Percentiles rank a stretch among this genome's conserved stretches.
These are phyloP conservation scores for Agriopis aurantiaria DNA, from an alignment of 2,888 invertebrate species.

Conservation along the genomic window DNA sequence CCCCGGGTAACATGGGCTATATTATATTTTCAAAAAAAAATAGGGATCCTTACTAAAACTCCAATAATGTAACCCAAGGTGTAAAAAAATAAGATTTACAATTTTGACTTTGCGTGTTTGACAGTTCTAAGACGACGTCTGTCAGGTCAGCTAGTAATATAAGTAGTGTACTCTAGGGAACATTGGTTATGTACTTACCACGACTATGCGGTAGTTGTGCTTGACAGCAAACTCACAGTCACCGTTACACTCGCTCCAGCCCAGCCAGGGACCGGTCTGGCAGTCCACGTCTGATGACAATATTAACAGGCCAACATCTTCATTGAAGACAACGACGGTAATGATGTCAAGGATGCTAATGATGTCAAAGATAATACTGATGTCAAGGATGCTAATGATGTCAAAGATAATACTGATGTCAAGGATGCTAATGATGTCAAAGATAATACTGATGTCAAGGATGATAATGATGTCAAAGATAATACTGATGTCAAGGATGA, in stretches of 20 bases:
- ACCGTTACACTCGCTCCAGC: conserved; percentile 77
- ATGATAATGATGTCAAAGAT: too few relatives aligned
- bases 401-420: neutral
- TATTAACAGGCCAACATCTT: neutral
- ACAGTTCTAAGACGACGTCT: too few relatives aligned
- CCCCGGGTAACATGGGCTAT: too few relatives aligned
- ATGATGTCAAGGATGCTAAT: neutral
- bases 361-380: neutral
- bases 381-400: neutral
- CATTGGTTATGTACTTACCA: conserved; percentile 57
- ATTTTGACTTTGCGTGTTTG: too few relatives aligned
- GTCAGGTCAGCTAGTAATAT: too few relatives aligned
- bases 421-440: neutral
- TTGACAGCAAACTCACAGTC: conserved; percentile 74
- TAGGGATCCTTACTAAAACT: too few relatives aligned
- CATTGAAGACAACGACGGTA: neutral
- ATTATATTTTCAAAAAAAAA: too few relatives aligned
- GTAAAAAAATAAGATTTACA: too few relatives aligned
- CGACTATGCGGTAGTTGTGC: conserved; percentile 73
- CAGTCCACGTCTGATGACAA: conserved; percentile 62
- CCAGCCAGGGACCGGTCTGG: conserved; percentile 73
- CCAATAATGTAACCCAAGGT: too few relatives aligned
- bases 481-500: neutral
- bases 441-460: neutral
- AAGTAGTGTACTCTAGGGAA: neutral